Conservation (phyloP, 1,140 invertebrate species). For the Gerris buenoi region DNA sequence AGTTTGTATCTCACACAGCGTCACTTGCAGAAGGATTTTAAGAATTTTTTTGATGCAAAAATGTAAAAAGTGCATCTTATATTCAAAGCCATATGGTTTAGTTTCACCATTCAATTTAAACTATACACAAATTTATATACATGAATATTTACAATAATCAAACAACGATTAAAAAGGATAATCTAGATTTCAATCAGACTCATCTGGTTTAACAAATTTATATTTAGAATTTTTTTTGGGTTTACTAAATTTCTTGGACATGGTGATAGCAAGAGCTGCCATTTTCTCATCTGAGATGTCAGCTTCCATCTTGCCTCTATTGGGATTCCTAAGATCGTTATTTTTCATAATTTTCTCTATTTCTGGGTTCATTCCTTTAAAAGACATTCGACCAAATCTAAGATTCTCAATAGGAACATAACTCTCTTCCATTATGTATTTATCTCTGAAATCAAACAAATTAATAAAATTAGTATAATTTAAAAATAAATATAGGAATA, state of each 20-base stretch:
- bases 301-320: slow-evolving; percentile 28
- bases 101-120: no score
- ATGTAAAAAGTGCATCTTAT: no score
- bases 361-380: slow-evolving; percentile 75
- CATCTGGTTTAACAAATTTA: slow-evolving; percentile 29
- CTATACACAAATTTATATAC: no score
- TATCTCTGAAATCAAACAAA: slow-evolving; percentile 35
- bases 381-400: slow-evolving; percentile 65
- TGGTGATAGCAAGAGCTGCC: slow-evolving; percentile 30
- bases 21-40: no score
- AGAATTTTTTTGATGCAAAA: no score
- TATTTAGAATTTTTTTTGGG: slow-evolving; percentile 20
- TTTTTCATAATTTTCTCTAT: slow-evolving; percentile 56
- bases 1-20: no score
- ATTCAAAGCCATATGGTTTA: no score
- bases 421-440: slow-evolving; percentile 59
- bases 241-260: slow-evolving; percentile 30
- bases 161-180: background rate
- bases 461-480: background rate
- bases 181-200: slow-evolving; percentile 10
- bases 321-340: slow-evolving; percentile 32
- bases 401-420: slow-evolving; percentile 57
- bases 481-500: no score
- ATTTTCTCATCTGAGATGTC: slow-evolving; percentile 57
- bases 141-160: background rate